These are phyloP conservation scores for Zhengitettix transpicula DNA, from an alignment of 2,888 invertebrate species.

Conservation along the genomic window DNA sequence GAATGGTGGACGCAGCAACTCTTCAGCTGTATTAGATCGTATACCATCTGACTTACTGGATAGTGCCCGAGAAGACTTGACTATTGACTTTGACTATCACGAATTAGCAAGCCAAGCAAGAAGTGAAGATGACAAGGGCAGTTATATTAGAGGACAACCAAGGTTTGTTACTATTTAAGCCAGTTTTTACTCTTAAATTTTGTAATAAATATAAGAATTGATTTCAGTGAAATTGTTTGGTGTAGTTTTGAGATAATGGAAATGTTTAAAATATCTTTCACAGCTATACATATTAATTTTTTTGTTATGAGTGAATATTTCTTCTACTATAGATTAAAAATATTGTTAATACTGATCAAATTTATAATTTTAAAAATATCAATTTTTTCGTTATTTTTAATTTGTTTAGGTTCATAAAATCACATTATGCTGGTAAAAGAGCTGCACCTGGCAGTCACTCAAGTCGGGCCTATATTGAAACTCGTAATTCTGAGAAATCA, in stretches of 20 bases:
- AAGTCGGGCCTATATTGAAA: conserved; percentile 60
- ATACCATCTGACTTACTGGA: conserved; percentile 19
- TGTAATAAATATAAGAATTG: too few relatives aligned
- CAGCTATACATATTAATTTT: too few relatives aligned
- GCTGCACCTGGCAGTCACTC: conserved; percentile 76
- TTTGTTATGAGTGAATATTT: too few relatives aligned
- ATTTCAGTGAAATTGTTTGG: too few relatives aligned
- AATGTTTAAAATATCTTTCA: too few relatives aligned
- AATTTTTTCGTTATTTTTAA: too few relatives aligned
- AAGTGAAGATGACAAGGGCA: conserved; percentile 32
- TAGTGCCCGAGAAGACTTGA: conserved; percentile 27
- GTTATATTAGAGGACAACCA: conserved; percentile 29
- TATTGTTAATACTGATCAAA: too few relatives aligned
- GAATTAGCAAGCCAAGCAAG: conserved; percentile 30
- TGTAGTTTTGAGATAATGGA: too few relatives aligned
- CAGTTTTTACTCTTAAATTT: too few relatives aligned
- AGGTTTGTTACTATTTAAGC: conserved; percentile 14
- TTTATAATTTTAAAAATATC: too few relatives aligned
- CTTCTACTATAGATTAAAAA: too few relatives aligned
- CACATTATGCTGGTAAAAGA: conserved; percentile 58
- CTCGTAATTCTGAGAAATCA: conserved; percentile 42
- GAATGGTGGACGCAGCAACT: conserved; percentile 29
- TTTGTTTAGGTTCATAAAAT: conserved; percentile 55
- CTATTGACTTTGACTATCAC: conserved; percentile 52
- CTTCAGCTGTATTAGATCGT: conserved; percentile 10